A percentile compares a stretch with the other conserved stretches of the same genome.
Conservation (phyloP, 2,888 invertebrate species). For the Lasioglossum villosulum region DNA sequence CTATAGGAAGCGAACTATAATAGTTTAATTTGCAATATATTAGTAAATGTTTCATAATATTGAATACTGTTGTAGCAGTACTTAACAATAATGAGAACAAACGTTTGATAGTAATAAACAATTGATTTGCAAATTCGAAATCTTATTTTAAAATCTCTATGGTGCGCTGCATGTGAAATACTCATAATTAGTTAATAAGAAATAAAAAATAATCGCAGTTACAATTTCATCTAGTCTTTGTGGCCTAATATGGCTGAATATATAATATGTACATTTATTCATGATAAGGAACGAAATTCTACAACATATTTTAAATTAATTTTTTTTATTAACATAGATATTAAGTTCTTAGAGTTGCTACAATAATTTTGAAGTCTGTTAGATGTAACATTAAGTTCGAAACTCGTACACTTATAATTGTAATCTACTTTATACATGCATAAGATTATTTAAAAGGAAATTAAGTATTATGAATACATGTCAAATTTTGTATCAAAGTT, state of each 20-base stretch:
- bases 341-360: conserved; percentile 17
- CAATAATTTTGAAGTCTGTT: conserved; percentile 21
- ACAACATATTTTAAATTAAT: conserved; percentile 25
- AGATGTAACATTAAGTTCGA: conserved; percentile 8
- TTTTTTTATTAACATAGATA: conserved; percentile 36
- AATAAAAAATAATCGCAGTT: conserved; percentile 28
- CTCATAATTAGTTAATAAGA: conserved; percentile 41
- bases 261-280: conserved; percentile 41
- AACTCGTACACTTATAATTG: conserved; percentile 26
- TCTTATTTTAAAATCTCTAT: conserved; percentile 16
- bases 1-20: conserved; percentile 7
- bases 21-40: conserved; percentile 30
- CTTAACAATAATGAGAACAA: conserved; percentile 39
- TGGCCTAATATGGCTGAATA: conserved; percentile 24
- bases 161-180: conserved; percentile 35
- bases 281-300: conserved; percentile 30
- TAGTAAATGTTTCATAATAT: conserved; percentile 39
- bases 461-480: conserved; percentile 36
- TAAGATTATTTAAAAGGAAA: conserved; percentile 34
- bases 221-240: conserved; percentile 54
- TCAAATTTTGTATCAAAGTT: conserved; percentile 62
- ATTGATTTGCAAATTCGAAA: conserved; percentile 41
- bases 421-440: conserved; percentile 18
- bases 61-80: conserved; percentile 42
- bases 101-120: conserved; percentile 29